These are phyloP conservation scores for Periophthalmodon schlosseri DNA, from an alignment of 2,113 vertebrate species.

Conservation along the genomic window DNA sequence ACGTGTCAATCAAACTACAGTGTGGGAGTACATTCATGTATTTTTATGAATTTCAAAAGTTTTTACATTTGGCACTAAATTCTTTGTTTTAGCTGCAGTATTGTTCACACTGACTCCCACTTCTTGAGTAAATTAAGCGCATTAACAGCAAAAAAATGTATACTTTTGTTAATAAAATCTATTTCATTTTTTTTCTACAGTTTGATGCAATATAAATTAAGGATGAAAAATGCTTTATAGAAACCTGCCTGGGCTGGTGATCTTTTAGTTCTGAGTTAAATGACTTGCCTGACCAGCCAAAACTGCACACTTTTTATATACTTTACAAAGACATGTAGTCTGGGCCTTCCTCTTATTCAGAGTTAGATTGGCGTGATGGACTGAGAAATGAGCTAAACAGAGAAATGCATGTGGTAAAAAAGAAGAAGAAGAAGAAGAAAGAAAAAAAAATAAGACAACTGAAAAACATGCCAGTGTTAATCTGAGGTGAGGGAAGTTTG, in stretches of 20 bases:
- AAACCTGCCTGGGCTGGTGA: not conserved
- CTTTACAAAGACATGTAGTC: not conserved
- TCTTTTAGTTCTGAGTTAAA: not conserved
- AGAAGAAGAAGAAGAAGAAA: too few species aligned
- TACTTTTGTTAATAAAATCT: not conserved
- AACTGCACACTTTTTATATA: not conserved
- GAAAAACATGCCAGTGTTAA: too few species aligned
- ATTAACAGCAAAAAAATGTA: not conserved
- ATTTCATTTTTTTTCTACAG: not conserved
- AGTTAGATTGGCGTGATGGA: not conserved
- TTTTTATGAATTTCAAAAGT: slow-evolving; percentile 1
- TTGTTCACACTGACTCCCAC: not conserved
- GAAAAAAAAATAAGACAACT: too few species aligned
- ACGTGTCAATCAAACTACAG: not conserved
- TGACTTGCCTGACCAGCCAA: not conserved
- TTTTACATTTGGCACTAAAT: slow-evolving; percentile 12
- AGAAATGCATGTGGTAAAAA: too few species aligned
- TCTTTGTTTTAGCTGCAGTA: not conserved
- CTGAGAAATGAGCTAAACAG: too few species aligned
- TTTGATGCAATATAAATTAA: not conserved
- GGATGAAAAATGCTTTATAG: not conserved
- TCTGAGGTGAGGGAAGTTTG: too few species aligned
- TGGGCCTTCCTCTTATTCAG: not conserved
- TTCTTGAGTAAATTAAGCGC: not conserved
- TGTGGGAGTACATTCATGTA: slow-evolving; percentile 3